Conservation (phyloP, 2,888 invertebrate genomes). For the Tetragonula carbonaria region DNA sequence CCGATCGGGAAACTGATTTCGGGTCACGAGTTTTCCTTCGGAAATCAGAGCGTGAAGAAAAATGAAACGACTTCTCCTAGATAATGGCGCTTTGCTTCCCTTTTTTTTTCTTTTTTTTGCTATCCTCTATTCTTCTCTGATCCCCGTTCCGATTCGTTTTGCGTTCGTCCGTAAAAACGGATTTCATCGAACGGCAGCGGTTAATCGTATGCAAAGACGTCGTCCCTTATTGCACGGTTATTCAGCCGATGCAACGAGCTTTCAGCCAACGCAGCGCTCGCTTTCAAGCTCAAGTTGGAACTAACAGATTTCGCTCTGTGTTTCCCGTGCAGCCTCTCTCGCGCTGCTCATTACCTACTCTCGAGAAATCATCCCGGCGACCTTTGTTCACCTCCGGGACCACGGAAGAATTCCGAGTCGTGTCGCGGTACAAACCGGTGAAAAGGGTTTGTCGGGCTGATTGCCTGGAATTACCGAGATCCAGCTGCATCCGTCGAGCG, state of each 20-base stretch:
- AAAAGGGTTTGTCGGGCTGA: conserved; percentile 61
- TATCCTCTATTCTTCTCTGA: background rate
- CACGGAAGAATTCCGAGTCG: conserved; percentile 52
- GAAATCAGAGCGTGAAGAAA: background rate
- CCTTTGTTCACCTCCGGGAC: conserved; percentile 58
- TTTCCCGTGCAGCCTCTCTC: conserved; percentile 39
- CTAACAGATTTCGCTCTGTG: conserved; percentile 49
- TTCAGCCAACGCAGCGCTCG: background rate
- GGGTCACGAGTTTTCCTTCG: background rate
- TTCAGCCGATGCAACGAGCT: conserved; percentile 7
- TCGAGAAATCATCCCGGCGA: conserved; percentile 64
- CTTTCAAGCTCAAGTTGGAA: background rate
- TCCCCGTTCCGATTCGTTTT: background rate
- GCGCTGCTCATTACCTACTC: conserved; percentile 55
- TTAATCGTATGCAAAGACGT: conserved; percentile 55
- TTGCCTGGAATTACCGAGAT: conserved; percentile 62
- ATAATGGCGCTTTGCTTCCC: background rate
- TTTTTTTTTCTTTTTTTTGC: background rate
- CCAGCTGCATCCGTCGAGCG: conserved; percentile 28
- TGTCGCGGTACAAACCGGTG: conserved; percentile 55
- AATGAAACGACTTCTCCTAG: background rate
- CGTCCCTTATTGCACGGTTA: conserved; percentile 35
- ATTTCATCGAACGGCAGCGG: background rate
- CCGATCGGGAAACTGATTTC: background rate
- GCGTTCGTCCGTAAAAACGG: background rate